Evolutionary conservation across 2,888 invertebrate species (phyloP).

Genomic region (Germaria angustata): DNA sequence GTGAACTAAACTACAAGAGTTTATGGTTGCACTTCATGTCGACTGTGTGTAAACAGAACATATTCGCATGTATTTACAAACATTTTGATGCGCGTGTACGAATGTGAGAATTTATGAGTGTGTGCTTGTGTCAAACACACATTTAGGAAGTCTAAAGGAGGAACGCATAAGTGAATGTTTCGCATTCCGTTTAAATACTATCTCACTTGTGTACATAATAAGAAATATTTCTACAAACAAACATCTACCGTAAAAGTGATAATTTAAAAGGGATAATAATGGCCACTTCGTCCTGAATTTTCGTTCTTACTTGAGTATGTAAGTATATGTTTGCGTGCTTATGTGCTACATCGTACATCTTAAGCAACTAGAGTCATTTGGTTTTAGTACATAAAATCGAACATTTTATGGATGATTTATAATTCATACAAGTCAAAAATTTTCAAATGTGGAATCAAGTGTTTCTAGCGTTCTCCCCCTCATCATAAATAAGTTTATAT

Average conservation of each 20-base stretch:
- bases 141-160: constrained; percentile 12
- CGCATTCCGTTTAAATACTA: constrained; percentile 34
- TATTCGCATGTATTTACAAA: constrained; percentile 16
- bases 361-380: no score
- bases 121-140: constrained; percentile 7
- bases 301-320: background rate
- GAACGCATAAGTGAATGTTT: constrained; percentile 44
- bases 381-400: no score
- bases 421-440: no score
- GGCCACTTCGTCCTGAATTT: background rate
- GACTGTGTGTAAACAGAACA: constrained; percentile 7
- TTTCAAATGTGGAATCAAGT: no score
- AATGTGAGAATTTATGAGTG: background rate
- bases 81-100: constrained; percentile 27
- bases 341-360: no score
- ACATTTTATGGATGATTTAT: no score
- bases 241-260: background rate
- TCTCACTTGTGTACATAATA: background rate
- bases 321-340: no score
- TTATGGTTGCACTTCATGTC: constrained; percentile 37
- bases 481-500: background rate
- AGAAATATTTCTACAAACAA: background rate
- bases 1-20: constrained; percentile 24
- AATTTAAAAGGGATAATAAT: background rate
- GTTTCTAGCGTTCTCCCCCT: no score